A percentile compares a stretch with the other conserved stretches of the same genome.
phyloP scores from a whole-genome alignment of 1,140 invertebrate genomes.

The Matsumurasca onukii region DNA sequence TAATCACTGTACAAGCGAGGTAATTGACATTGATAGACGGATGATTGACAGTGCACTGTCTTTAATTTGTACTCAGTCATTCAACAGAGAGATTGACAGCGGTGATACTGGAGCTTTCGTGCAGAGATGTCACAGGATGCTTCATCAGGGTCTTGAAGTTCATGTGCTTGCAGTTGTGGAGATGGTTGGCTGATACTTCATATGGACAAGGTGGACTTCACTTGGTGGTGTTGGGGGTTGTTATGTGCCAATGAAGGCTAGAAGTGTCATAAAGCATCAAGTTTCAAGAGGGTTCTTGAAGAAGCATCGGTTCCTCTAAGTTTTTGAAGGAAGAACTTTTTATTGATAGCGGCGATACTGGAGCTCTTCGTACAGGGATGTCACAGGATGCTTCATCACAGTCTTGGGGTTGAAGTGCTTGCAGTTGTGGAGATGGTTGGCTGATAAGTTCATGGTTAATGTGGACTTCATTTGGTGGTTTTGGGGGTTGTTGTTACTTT shows the following conservation, averaged over 20 bases:
- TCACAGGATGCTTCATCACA: background rate
- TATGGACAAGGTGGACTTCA: no score
- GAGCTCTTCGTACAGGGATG: background rate
- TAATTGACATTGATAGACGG: background rate
- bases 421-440: background rate
- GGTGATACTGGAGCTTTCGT: background rate
- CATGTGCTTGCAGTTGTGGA: background rate
- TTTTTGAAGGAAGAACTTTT: no score
- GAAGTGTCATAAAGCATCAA: no score
- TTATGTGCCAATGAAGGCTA: no score
- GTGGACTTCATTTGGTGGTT: no score
- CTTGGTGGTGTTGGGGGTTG: no score
- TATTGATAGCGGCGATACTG: background rate
- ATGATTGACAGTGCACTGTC: background rate
- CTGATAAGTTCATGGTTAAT: no score
- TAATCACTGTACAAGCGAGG: background rate
- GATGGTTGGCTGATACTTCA: background rate
- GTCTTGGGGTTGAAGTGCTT: background rate
- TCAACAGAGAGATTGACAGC: background rate
- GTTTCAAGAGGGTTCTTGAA: no score
- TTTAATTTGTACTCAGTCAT: background rate
- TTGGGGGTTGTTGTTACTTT: no score
- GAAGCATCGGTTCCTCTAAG: no score
- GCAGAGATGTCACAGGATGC: background rate
- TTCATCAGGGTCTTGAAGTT: background rate